Base-by-base conservation (phyloP, 37 sponge, comb jelly and placozoan species). In the Crambe crambe region DNA sequence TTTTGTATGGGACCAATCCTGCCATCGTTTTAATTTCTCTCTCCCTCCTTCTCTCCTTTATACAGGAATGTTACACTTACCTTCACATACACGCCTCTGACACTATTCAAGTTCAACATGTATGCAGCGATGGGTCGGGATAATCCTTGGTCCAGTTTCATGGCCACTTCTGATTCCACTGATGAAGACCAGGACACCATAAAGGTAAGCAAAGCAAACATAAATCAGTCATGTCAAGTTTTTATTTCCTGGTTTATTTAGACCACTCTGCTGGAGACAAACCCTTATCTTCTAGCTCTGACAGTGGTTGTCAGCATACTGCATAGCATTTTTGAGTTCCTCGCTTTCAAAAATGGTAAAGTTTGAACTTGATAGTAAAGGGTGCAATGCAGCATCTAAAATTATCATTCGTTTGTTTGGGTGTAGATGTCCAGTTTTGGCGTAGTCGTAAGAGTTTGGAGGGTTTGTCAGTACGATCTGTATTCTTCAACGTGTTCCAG, bases 311-410 rank as follows among this genome's bases (percentile, higher is more conserved):
- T 98, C 63, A 90, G 85, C 56, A 85, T 98, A 38, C 59, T 98
- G 12, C 99, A 98, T 77, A 94, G 86, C 32, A 92, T 98, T 23
- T 98, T 98, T 60, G 99, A 98, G 78, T 98, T 98, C 82, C 87
- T 98, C 41, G 99, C 99, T 37, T 98, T 98, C 87, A 98, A 98
- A 57, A 98, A 98, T 77, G 99, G 97, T 97, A 68, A 47, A n/a
- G n/a, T n/a, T n/a, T n/a, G n/a, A n/a, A n/a, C n/a, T n/a, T 83
- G 68, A 54, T 21, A 29, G 2, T 47, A 34, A 41, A 30, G 12
- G 9, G 3, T 68, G 9, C 21, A 68, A 17, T 4, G 20, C 34
- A 10, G 21, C 2, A 70, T 36, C 35, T 21, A n/a, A 22, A 32
- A 22, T 30, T 65, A 27, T 72, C 51, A 59, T 72, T 39, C 29